Conservation (phyloP, 2,797 vertebrate genomes). For the Hyperoplus immaculatus region DNA sequence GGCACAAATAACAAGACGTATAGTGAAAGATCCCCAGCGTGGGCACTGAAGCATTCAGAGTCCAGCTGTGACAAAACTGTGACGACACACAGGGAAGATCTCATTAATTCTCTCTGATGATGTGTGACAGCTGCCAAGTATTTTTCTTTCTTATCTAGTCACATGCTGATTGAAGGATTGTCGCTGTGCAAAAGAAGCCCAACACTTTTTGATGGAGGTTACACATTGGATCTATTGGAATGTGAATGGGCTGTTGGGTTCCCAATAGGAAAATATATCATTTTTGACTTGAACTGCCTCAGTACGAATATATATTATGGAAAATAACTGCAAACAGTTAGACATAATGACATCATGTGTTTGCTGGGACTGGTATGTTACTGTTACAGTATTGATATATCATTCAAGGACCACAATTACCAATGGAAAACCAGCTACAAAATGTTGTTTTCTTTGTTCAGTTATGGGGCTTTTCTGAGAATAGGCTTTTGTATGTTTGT, state of each 20-base stretch:
- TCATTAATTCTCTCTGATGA: conserved; percentile 73
- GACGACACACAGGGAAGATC: conserved; percentile 48
- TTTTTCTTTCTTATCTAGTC: conserved; percentile 46
- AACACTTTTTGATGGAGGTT: conserved; percentile 13
- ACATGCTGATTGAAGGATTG: conserved; percentile 60
- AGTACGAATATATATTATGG: background rate
- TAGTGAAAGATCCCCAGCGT: conserved; percentile 35
- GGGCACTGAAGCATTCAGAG: conserved; percentile 49
- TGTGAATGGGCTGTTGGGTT: background rate
- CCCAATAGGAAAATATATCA: background rate
- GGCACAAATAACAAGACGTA: conserved; percentile 57
- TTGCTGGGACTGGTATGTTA: background rate
- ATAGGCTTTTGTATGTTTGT: background rate
- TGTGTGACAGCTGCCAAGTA: conserved; percentile 77
- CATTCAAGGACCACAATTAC: background rate
- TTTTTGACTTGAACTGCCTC: background rate
- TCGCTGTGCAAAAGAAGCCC: conserved; percentile 21
- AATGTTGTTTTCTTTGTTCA: background rate
- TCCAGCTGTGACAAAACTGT: conserved; percentile 66
- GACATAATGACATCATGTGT: too few species aligned
- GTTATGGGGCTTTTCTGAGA: background rate
- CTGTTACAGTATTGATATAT: background rate
- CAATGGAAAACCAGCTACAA: background rate
- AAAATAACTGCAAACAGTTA: background rate
- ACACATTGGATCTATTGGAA: conserved; percentile 5